A percentile compares a stretch with the other conserved stretches of the same genome.
phyloP scores from a whole-genome alignment of 2,888 invertebrate species.

The Eudasyphora cyanicolor region DNA sequence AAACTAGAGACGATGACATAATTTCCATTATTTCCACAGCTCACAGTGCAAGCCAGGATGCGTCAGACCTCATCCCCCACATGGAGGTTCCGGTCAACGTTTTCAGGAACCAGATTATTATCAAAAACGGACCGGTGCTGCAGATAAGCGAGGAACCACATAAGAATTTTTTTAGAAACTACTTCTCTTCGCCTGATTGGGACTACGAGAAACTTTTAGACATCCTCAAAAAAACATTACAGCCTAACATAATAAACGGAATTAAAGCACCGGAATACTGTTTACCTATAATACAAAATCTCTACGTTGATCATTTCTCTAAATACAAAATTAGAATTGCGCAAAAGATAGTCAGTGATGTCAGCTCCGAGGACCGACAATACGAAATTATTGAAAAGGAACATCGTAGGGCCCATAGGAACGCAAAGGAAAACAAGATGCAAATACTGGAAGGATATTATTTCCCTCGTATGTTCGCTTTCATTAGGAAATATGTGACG shows the following conservation, averaged over 20 bases:
- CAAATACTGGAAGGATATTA: conserved; percentile 51
- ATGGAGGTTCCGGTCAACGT: conserved; percentile 60
- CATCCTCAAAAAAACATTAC: background rate
- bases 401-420: conserved; percentile 50
- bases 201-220: background rate
- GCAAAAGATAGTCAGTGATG: background rate
- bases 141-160: background rate
- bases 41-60: conserved; percentile 62
- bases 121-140: conserved; percentile 29
- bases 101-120: conserved; percentile 61
- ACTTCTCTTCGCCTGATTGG: background rate
- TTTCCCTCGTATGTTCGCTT: conserved; percentile 31
- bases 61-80: conserved; percentile 62
- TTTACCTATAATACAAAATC: background rate
- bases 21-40: conserved; percentile 15
- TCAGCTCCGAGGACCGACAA: background rate
- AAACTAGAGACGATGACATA: background rate
- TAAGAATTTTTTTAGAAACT: conserved; percentile 25
- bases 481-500: background rate
- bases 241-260: conserved; percentile 36
- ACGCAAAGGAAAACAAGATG: conserved; percentile 30
- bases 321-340: conserved; percentile 10
- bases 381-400: conserved; percentile 38
- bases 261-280: conserved; percentile 41
- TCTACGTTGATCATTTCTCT: background rate